Evolutionary conservation across 2,113 vertebrate genomes (phyloP).

Genomic region (Vulpes ferrilata): DNA sequence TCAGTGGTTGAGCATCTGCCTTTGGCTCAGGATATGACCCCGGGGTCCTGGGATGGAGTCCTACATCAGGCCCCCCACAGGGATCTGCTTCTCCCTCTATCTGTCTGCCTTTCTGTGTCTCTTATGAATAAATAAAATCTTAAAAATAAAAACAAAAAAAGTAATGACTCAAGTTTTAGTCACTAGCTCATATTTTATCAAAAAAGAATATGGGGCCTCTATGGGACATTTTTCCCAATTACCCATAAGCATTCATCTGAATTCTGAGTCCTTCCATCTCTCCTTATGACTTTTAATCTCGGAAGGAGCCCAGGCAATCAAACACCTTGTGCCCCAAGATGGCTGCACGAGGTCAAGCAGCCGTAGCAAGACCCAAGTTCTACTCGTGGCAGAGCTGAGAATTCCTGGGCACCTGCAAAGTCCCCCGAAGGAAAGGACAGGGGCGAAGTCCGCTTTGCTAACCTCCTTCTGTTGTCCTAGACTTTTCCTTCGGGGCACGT

Average conservation of each 20-base stretch:
- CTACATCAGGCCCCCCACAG: too few species aligned
- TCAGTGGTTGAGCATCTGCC: too few species aligned
- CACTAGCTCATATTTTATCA: background rate
- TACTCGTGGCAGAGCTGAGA: background rate
- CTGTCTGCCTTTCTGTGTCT: too few species aligned
- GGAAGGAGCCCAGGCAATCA: background rate
- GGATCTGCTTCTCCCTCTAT: too few species aligned
- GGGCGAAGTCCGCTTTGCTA: background rate
- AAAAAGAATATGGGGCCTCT: slow-evolving; percentile 38
- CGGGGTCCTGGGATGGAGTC: too few species aligned
- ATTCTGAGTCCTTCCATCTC: background rate
- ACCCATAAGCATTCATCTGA: background rate
- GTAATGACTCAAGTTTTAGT: background rate
- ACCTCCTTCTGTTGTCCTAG: background rate
- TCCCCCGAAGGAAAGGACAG: background rate
- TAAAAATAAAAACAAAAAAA: too few species aligned
- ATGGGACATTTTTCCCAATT: background rate
- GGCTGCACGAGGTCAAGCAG: background rate
- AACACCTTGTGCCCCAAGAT: background rate
- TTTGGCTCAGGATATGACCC: too few species aligned
- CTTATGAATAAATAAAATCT: too few species aligned
- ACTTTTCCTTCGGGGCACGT: background rate
- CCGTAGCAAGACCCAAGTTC: background rate
- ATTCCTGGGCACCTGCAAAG: background rate
- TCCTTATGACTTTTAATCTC: background rate